phyloP scores from a whole-genome alignment of 2,888 invertebrate species.

The Eumacrocentrus americanus region DNA sequence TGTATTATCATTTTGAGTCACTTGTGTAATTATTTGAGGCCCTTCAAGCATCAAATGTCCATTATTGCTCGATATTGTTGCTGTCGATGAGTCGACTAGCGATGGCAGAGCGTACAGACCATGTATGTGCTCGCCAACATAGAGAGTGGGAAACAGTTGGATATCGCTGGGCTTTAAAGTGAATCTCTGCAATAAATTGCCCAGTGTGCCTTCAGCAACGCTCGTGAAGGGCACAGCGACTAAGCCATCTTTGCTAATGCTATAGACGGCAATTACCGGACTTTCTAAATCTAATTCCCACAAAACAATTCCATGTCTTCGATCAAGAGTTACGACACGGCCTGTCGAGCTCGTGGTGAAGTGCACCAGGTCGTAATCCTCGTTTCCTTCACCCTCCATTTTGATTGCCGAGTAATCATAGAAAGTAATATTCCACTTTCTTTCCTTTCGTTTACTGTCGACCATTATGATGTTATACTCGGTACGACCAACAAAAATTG shows the following conservation, averaged over 20 bases:
- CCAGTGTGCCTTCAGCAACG: slow-evolving; percentile 84
- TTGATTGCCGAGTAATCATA: slow-evolving; percentile 90
- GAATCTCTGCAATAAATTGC: slow-evolving; percentile 64
- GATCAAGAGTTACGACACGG: slow-evolving; percentile 82
- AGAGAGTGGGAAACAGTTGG: slow-evolving; percentile 77
- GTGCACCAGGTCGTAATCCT: slow-evolving; percentile 85
- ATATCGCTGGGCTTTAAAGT: slow-evolving; percentile 61
- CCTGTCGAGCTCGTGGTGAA: slow-evolving; percentile 91
- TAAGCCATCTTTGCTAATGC: slow-evolving; percentile 77
- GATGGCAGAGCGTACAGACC: slow-evolving; percentile 93
- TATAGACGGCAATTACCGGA: slow-evolving; percentile 89
- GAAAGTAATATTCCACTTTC: slow-evolving; percentile 96
- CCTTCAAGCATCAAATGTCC: slow-evolving; percentile 77
- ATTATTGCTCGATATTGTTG: slow-evolving; percentile 78
- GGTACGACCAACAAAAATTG: slow-evolving; percentile 83
- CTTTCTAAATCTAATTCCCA: slow-evolving; percentile 90
- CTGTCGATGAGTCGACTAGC: slow-evolving; percentile 87
- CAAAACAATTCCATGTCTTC: slow-evolving; percentile 77
- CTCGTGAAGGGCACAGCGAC: slow-evolving; percentile 87
- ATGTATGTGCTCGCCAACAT: slow-evolving; percentile 85
- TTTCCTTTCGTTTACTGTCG: slow-evolving; percentile 75
- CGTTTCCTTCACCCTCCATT: slow-evolving; percentile 74
- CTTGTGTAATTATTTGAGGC: slow-evolving; percentile 62
- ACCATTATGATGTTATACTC: slow-evolving; percentile 96
- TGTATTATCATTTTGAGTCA: slow-evolving; percentile 45